phyloP scores from a whole-genome alignment of 2,888 invertebrate species.

The Allolobophora icterica region DNA sequence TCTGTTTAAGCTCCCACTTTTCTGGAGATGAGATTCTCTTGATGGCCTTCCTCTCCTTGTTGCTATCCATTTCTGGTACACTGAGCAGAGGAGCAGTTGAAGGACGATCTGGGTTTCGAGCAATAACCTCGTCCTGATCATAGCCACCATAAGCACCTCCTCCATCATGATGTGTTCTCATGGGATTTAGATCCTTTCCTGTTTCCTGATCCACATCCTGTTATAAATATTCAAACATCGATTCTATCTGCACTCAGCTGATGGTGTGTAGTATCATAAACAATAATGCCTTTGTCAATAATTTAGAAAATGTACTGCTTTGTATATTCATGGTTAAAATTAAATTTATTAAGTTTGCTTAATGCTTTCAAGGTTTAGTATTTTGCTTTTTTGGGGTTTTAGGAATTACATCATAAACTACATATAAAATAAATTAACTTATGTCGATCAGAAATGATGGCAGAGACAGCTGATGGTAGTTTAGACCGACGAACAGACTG shows the following conservation, averaged over 20 bases:
- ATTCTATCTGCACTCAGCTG: neutral
- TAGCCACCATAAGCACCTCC: conserved; percentile 52
- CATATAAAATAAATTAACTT: no score
- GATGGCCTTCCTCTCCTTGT: conserved; percentile 69
- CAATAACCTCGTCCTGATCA: conserved; percentile 59
- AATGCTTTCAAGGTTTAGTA: no score
- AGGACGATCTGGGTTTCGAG: conserved; percentile 90
- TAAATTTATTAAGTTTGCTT: no score
- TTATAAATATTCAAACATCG: conserved; percentile 12
- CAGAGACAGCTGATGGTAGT: no score
- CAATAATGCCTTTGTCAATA: no score
- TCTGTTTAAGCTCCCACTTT: conserved; percentile 94
- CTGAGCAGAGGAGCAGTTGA: conserved; percentile 67
- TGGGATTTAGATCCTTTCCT: conserved; percentile 91
- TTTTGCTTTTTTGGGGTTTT: no score
- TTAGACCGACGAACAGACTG: no score
- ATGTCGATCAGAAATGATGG: no score
- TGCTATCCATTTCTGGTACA: conserved; percentile 53
- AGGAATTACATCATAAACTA: no score
- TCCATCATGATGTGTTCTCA: conserved; percentile 52
- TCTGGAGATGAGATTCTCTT: conserved; percentile 89
- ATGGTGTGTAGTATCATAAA: neutral
- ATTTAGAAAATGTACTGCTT: no score
- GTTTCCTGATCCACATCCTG: conserved; percentile 91
- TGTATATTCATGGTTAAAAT: no score